These are phyloP conservation scores for Perognathus longimembris DNA, from an alignment of 2,113 vertebrate genomes.

Conservation along the genomic window DNA sequence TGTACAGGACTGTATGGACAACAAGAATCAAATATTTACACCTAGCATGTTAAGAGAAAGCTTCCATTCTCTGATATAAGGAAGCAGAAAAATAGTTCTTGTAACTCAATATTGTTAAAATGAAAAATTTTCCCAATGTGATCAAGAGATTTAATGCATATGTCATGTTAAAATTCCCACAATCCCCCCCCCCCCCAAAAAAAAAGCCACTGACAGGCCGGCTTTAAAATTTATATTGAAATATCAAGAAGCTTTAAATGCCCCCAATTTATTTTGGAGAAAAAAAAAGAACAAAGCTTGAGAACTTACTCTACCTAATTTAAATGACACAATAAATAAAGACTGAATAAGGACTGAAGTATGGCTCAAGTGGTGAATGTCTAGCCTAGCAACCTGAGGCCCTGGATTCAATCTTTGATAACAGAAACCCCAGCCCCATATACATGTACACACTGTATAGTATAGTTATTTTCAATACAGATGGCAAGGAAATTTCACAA, in stretches of 20 bases:
- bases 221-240: constrained; percentile 24
- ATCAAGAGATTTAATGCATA: not conserved
- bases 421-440: no score
- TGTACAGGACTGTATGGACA: not conserved
- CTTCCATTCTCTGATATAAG: not conserved
- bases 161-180: not conserved
- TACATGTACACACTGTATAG: no score
- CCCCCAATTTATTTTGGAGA: not conserved
- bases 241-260: constrained; percentile 15
- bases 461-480: not conserved
- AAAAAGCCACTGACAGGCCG: not conserved
- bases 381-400: no score
- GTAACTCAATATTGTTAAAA: not conserved
- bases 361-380: no score
- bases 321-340: not conserved
- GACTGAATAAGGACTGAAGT: no score
- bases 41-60: not conserved
- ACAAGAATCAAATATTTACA: not conserved
- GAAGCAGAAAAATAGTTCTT: not conserved
- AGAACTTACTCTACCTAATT: not conserved
- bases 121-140: not conserved
- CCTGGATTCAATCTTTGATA: no score
- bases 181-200: not conserved
- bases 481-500: not conserved
- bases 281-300: not conserved